Evolutionary conservation across 1,140 invertebrate genomes (phyloP).

Genomic region (Drosophila malerkotliana): DNA sequence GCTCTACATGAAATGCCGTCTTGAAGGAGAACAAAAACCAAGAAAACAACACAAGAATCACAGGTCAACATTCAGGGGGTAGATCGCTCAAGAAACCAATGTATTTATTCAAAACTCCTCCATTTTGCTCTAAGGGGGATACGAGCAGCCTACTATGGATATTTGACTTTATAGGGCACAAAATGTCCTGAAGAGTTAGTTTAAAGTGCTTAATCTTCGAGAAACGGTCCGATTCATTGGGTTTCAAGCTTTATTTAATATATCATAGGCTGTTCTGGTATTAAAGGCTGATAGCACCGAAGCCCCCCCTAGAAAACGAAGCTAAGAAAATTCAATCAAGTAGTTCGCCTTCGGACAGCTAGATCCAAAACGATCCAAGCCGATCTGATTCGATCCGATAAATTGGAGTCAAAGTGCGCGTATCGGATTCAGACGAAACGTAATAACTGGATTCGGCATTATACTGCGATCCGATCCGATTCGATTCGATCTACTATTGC

Average conservation of each 20-base stretch:
- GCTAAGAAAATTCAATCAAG: constrained; percentile 39
- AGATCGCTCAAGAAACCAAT: neutral
- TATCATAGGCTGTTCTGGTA: no score
- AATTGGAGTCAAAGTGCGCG: constrained; percentile 58
- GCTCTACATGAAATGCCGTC: constrained; percentile 4
- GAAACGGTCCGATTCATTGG: no score
- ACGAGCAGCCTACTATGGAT: no score
- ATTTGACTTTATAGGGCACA: no score
- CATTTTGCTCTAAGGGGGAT: no score
- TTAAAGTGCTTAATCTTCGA: no score
- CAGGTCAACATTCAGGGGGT: neutral
- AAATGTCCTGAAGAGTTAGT: no score
- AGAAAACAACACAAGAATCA: constrained; percentile 1
- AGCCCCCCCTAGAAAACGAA: neutral
- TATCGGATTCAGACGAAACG: constrained; percentile 45
- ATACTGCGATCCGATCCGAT: constrained; percentile 7
- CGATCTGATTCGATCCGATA: constrained; percentile 19
- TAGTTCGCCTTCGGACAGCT: constrained; percentile 38
- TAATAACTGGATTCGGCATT: constrained; percentile 46
- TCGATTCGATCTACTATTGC: neutral
- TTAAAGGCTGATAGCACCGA: no score
- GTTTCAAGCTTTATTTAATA: no score
- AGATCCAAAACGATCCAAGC: constrained; percentile 4
- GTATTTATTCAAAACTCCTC: neutral
- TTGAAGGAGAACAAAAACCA: constrained; percentile 19